Evolutionary conservation across 2,797 vertebrate genomes (phyloP).

Genomic region (Danionella dracula): DNA sequence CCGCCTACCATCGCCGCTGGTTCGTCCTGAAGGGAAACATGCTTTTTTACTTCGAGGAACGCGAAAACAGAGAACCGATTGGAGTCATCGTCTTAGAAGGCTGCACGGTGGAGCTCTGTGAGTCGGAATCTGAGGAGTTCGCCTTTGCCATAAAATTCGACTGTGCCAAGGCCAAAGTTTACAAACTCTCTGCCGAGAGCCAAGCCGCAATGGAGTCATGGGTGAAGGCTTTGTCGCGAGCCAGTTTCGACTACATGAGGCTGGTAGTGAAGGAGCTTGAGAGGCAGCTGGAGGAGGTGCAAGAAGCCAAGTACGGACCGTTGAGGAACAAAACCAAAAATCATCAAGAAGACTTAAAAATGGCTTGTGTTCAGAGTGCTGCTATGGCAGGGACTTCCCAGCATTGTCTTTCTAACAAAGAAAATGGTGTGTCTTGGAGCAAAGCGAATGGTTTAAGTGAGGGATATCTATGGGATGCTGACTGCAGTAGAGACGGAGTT

Average conservation of each 20-base stretch:
- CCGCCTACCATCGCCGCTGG: constrained; percentile 91
- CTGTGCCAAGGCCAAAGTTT: constrained; percentile 76
- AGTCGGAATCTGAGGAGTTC: constrained; percentile 77
- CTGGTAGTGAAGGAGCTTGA: constrained; percentile 92
- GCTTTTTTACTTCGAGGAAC: constrained; percentile 98
- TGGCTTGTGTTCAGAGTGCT: background rate
- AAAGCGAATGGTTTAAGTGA: constrained; percentile 58
- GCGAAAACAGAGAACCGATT: constrained; percentile 82
- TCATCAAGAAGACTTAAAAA: no score
- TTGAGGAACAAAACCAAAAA: no score
- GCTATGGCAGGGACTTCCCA: background rate
- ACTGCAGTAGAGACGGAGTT: constrained; percentile 15
- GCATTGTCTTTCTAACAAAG: constrained; percentile 52
- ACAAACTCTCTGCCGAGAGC: constrained; percentile 87
- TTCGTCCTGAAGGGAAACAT: constrained; percentile 95
- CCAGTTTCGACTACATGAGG: constrained; percentile 94
- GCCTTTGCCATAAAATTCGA: constrained; percentile 88
- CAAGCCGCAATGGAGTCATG: constrained; percentile 89
- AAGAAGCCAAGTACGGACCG: constrained; percentile 28
- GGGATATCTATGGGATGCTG: constrained; percentile 56
- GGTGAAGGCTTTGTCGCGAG: constrained; percentile 91
- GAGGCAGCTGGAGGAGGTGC: constrained; percentile 86
- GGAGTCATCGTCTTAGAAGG: constrained; percentile 93
- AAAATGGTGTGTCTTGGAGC: constrained; percentile 81
- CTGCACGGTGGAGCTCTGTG: constrained; percentile 93